These are phyloP conservation scores for Leucoraja ocellata DNA, from an alignment of 2,797 vertebrate species.

Conservation along the genomic window DNA sequence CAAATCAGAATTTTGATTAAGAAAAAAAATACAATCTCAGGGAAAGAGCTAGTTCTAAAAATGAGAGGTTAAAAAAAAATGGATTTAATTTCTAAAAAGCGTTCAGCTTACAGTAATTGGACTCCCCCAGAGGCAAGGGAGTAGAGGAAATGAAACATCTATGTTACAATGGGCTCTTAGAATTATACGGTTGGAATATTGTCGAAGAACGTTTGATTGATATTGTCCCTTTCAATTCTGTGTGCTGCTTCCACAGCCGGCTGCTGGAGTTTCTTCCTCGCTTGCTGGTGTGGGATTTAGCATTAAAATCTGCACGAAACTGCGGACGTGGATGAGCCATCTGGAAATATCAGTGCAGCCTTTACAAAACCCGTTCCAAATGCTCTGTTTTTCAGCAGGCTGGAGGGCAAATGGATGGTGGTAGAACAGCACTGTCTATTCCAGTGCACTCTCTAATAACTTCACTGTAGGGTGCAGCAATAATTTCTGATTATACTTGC, in stretches of 20 bases:
- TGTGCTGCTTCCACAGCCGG: too few species aligned
- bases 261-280: background rate
- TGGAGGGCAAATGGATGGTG: background rate
- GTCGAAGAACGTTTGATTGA: background rate
- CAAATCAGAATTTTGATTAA: background rate
- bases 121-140: background rate
- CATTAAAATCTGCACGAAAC: background rate
- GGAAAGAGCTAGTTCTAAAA: too few species aligned
- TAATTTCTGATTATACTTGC: background rate
- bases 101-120: background rate
- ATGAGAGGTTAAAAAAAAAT: background rate
- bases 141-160: background rate
- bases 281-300: background rate
- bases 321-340: background rate
- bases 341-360: background rate
- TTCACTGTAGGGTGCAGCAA: background rate
- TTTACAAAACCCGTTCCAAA: background rate
- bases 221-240: background rate
- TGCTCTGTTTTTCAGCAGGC: too few species aligned
- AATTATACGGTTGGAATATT: background rate
- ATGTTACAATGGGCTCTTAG: background rate
- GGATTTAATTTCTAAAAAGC: background rate
- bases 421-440: background rate
- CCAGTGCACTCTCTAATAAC: constrained; percentile 11
- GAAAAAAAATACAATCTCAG: background rate